Percentiles rank a stretch among this genome's conserved stretches.
Conservation (phyloP, 2,113 vertebrate genomes). For the Terrapene triunguis region DNA sequence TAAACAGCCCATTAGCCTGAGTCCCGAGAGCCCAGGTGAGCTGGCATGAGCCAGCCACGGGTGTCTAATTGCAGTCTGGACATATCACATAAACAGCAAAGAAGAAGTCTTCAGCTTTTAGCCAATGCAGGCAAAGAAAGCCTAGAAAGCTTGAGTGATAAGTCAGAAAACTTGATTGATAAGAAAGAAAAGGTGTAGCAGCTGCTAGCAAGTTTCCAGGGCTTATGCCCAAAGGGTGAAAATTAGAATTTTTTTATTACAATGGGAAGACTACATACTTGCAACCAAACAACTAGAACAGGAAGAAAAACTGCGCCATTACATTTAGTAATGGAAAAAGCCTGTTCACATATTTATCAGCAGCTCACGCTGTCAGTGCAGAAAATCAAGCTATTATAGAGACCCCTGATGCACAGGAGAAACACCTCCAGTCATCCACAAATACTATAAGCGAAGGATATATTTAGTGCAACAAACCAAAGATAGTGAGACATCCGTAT, state of each 20-base stretch:
- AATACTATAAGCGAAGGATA: neutral
- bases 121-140: neutral
- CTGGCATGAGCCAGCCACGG: no score
- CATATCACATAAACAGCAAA: neutral
- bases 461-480: neutral
- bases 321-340: fast-evolving
- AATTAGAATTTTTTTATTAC: neutral
- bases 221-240: fast-evolving
- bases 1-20: neutral
- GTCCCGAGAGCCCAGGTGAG: neutral
- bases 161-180: neutral
- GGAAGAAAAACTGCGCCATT: neutral
- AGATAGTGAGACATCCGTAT: neutral
- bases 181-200: neutral
- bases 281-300: neutral
- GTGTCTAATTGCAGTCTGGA: neutral
- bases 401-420: neutral
- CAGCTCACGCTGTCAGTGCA: neutral
- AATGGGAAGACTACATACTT: neutral
- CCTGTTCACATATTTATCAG: neutral
- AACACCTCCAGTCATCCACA: neutral
- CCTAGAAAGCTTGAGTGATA: neutral
- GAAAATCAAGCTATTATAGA: neutral
- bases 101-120: neutral
- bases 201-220: neutral